These are phyloP conservation scores for Spinibarbus caldwelli DNA, from an alignment of 2,797 vertebrate genomes.

Conservation along the genomic window DNA sequence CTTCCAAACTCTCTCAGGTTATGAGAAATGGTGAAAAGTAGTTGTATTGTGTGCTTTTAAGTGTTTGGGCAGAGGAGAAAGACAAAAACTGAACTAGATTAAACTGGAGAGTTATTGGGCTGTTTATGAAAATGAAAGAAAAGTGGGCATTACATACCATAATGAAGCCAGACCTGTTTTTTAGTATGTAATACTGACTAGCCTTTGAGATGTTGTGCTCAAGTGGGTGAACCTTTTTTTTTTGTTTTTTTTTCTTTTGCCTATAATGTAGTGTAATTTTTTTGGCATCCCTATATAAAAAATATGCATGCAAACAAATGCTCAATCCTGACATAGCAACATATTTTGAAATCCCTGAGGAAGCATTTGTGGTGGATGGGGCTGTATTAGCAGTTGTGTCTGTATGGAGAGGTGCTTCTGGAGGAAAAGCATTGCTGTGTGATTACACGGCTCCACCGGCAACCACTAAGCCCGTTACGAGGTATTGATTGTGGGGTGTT, in stretches of 20 bases:
- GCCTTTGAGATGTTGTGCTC: not conserved
- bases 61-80: not conserved
- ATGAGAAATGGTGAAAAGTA: not conserved
- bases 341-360: not conserved
- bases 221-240: too few species aligned
- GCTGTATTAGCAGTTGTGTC: conserved; percentile 3
- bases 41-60: not conserved
- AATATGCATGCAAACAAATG: not conserved
- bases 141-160: not conserved
- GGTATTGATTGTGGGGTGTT: conserved; percentile 79
- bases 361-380: not conserved
- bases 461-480: conserved; percentile 69
- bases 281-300: not conserved
- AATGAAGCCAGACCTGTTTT: not conserved
- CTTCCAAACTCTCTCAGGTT: not conserved
- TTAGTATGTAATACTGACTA: not conserved
- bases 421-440: conserved; percentile 34
- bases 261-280: not conserved
- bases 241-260: not conserved
- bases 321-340: not conserved
- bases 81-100: not conserved
- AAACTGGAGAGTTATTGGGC: too few species aligned
- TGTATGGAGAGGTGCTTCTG: conserved; percentile 46
- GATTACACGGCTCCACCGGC: conserved; percentile 62
- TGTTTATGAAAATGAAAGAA: not conserved